These are phyloP conservation scores for Desmodus rotundus DNA, from an alignment of 2,113 vertebrate species.

Conservation along the genomic window DNA sequence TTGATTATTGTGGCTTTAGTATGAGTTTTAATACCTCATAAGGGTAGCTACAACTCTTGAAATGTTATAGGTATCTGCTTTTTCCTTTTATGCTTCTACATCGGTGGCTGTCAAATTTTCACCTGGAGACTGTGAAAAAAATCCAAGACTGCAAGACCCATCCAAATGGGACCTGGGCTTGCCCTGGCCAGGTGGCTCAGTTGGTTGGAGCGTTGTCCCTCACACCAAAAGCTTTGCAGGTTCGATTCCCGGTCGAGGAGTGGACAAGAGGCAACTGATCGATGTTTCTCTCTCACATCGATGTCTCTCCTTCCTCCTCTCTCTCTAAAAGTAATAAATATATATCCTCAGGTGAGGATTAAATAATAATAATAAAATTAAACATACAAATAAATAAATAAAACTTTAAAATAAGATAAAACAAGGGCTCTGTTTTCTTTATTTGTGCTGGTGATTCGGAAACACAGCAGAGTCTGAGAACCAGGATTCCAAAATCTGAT, in stretches of 20 bases:
- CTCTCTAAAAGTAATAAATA: no score
- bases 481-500: background rate
- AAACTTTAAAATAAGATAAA: no score
- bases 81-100: background rate
- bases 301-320: no score
- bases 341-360: no score
- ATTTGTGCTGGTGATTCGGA: background rate
- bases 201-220: no score
- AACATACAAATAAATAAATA: no score
- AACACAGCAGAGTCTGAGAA: background rate
- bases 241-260: no score
- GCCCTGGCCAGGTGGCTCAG: no score
- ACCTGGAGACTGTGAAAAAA: background rate
- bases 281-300: no score
- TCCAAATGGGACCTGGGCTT: background rate
- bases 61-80: background rate
- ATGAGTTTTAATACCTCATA: background rate
- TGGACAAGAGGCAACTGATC: no score
- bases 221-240: no score
- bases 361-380: no score
- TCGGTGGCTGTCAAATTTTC: background rate
- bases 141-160: background rate
- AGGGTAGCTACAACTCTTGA: background rate
- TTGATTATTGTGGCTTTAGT: background rate
- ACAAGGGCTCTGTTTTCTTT: background rate